Conservation (phyloP, 2,113 vertebrate species). For the Cathartes aura region DNA sequence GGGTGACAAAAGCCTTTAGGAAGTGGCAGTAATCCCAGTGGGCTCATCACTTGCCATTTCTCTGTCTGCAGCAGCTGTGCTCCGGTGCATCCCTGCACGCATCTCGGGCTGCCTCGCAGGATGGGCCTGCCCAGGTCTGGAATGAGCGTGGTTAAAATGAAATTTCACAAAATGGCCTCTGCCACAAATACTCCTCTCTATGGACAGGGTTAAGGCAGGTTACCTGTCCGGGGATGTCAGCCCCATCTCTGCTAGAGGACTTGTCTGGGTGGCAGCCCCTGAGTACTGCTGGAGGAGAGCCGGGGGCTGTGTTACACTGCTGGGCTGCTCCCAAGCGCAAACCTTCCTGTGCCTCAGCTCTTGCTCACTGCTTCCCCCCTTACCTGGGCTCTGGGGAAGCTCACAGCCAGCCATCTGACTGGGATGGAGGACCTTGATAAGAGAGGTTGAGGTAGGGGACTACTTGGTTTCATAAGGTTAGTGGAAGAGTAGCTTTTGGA, state of each 20-base stretch:
- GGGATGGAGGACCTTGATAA: background rate
- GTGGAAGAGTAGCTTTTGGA: background rate
- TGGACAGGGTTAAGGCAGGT: background rate
- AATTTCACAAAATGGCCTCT: background rate
- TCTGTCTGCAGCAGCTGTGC: background rate
- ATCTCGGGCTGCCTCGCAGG: accelerated
- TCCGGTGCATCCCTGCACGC: accelerated
- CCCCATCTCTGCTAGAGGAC: background rate
- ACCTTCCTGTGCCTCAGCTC: background rate
- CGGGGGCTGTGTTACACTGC: accelerated
- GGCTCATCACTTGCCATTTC: background rate
- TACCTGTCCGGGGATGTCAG: background rate
- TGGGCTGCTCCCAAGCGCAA: background rate
- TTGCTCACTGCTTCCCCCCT: background rate
- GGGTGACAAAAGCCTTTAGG: background rate
- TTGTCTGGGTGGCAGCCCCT: background rate
- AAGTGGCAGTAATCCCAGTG: background rate
- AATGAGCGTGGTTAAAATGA: background rate
- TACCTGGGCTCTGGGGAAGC: background rate
- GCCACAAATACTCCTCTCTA: background rate
- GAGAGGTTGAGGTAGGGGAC: background rate
- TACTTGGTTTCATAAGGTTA: background rate
- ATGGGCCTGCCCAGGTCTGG: background rate
- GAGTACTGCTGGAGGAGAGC: background rate
- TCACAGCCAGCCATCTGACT: background rate